Evolutionary conservation across 1,140 invertebrate species (phyloP).

Genomic region (Aphelenchoides avenae): DNA sequence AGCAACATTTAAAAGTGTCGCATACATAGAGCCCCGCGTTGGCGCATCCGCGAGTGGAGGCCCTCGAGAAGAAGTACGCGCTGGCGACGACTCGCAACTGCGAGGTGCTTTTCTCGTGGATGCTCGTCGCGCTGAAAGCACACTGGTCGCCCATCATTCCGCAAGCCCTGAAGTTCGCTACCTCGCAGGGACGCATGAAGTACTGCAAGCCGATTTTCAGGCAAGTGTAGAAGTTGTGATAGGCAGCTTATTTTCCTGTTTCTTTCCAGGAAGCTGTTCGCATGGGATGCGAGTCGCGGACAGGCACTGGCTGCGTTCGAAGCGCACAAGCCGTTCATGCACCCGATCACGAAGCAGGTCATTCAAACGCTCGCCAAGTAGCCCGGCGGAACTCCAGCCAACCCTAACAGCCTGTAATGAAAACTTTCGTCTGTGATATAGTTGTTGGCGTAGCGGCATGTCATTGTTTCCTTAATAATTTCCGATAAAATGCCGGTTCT

Average conservation of each 20-base stretch:
- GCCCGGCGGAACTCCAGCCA: too few species aligned
- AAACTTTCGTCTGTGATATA: too few species aligned
- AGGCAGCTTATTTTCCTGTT: background rate
- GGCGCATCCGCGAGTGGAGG: constrained; percentile 49
- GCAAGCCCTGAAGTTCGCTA: constrained; percentile 72
- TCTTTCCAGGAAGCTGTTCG: constrained; percentile 37
- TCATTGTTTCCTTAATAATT: too few species aligned
- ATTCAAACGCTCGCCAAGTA: too few species aligned
- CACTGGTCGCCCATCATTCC: constrained; percentile 69
- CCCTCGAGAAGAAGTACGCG: constrained; percentile 69
- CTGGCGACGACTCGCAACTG: constrained; percentile 70
- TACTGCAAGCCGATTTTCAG: constrained; percentile 78
- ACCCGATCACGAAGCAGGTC: constrained; percentile 47
- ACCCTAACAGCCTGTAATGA: too few species aligned
- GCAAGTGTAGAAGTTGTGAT: constrained; percentile 52
- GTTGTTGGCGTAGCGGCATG: too few species aligned
- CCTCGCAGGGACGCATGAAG: constrained; percentile 80
- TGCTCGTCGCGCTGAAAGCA: constrained; percentile 69
- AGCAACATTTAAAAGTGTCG: too few species aligned
- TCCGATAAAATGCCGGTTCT: too few species aligned
- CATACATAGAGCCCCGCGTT: constrained; percentile 28
- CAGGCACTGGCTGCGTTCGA: constrained; percentile 29
- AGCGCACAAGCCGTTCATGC: constrained; percentile 27
- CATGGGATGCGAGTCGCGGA: constrained; percentile 24
- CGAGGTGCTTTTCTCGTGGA: constrained; percentile 70